Conservation (phyloP, 2,797 vertebrate species). For the Enteromius mattozi region DNA sequence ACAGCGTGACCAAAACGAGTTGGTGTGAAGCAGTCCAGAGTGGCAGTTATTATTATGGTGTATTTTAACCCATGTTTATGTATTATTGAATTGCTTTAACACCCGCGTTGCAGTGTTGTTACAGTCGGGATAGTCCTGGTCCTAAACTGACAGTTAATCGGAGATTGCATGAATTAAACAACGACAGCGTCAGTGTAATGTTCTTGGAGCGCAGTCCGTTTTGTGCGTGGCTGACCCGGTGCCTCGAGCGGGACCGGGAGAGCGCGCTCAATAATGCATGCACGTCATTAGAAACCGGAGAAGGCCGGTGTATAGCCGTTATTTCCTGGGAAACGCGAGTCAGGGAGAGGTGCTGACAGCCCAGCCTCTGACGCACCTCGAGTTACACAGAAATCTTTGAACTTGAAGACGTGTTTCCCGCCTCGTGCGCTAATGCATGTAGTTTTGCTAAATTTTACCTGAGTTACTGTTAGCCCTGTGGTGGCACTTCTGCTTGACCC, state of each 20-base stretch:
- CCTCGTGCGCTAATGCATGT: neutral
- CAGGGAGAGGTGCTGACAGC: slow-evolving; percentile 61
- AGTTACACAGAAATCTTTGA: slow-evolving; percentile 29
- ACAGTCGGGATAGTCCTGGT: neutral
- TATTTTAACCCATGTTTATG: neutral
- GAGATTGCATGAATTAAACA: slow-evolving; percentile 72
- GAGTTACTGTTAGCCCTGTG: neutral
- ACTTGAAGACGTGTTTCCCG: neutral
- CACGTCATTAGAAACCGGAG: slow-evolving; percentile 82
- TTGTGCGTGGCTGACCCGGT: slow-evolving; percentile 74
- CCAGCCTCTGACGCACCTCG: slow-evolving; percentile 36
- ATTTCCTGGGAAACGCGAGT: slow-evolving; percentile 67
- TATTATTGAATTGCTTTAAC: neutral
- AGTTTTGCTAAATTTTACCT: slow-evolving; percentile 8
- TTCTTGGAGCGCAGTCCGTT: slow-evolving; percentile 68
- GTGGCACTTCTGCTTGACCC: slow-evolving; percentile 52
- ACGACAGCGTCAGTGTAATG: slow-evolving; percentile 64
- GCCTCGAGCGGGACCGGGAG: slow-evolving; percentile 62
- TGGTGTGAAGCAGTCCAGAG: neutral
- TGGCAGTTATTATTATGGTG: neutral
- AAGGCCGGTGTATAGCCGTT: slow-evolving; percentile 65
- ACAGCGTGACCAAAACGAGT: neutral
- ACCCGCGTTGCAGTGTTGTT: neutral
- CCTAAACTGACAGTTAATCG: slow-evolving; percentile 36
- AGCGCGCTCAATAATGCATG: slow-evolving; percentile 78